A percentile compares a stretch with the other conserved stretches of the same genome.
These are phyloP conservation scores for Ianthella basta DNA, from an alignment of 37 sponge, comb jelly and placozoan species.

Conservation along the genomic window DNA sequence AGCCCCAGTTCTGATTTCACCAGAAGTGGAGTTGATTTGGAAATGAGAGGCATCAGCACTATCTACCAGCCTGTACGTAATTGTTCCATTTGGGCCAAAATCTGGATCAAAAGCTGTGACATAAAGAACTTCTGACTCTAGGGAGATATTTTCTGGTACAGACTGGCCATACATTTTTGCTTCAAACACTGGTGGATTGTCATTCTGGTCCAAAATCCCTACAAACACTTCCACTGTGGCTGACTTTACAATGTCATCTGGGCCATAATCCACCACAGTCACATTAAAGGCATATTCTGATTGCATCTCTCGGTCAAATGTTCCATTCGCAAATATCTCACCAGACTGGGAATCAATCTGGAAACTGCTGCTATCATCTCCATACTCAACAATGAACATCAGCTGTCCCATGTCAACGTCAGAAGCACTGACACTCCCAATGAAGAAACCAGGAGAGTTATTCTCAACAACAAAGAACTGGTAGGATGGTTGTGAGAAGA, in stretches of 20 bases:
- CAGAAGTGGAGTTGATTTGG: conserved; percentile 48
- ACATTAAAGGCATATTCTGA: conserved; percentile 18
- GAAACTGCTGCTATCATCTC: conserved; percentile 47
- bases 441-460: conserved; percentile 4
- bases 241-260: conserved; percentile 25
- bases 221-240: conserved; percentile 51
- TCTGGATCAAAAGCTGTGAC: conserved; percentile 69
- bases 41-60: conserved; percentile 41
- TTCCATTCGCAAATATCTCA: not conserved
- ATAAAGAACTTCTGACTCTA: conserved; percentile 16
- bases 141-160: conserved; percentile 40
- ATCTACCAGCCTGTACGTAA: conserved; percentile 53
- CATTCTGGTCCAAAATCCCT: conserved; percentile 55
- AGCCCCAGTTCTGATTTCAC: conserved; percentile 35
- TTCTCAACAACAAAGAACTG: conserved; percentile 50
- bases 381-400: conserved; percentile 39
- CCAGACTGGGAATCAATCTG: conserved; percentile 36
- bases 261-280: conserved; percentile 49
- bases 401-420: conserved; percentile 58
- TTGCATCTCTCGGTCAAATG: conserved; percentile 55
- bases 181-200: conserved; percentile 62
- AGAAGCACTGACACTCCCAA: conserved; percentile 54
- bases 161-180: conserved; percentile 15
- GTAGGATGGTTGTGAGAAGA: conserved; percentile 33
- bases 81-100: conserved; percentile 49